Conservation (phyloP, 2,888 invertebrate species). For the Drosophila eohydei region DNA sequence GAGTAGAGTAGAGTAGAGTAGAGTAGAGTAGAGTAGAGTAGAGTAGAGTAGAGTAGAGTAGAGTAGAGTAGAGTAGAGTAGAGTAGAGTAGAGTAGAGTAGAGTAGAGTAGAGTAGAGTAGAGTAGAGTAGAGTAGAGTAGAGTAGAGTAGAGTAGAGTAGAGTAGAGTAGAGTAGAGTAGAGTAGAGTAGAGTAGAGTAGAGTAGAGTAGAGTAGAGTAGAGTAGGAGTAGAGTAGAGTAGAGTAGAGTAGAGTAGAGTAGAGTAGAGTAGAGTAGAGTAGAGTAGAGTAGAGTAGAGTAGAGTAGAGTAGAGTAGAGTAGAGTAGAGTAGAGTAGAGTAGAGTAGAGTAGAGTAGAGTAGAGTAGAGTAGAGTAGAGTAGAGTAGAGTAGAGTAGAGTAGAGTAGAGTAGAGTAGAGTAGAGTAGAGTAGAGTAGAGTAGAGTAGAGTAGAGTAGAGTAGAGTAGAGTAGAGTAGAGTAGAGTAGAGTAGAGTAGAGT, state of each 20-base stretch:
- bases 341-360: neutral
- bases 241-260: neutral
- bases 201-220: neutral
- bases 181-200: too few species aligned
- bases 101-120: too few species aligned
- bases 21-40: too few species aligned
- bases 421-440: neutral
- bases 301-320: neutral
- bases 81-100: too few species aligned
- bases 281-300: neutral
- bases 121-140: too few species aligned
- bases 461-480: neutral
- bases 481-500: neutral
- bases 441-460: too few species aligned
- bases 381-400: neutral
- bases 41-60: too few species aligned
- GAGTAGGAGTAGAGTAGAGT: neutral
- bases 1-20: too few species aligned
- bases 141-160: too few species aligned
- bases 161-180: too few species aligned
- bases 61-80: too few species aligned
- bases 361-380: neutral
- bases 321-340: neutral
- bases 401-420: neutral
- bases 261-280: neutral